These are phyloP conservation scores for Argyresthia albistria DNA, from an alignment of 2,888 invertebrate genomes.

Conservation along the genomic window DNA sequence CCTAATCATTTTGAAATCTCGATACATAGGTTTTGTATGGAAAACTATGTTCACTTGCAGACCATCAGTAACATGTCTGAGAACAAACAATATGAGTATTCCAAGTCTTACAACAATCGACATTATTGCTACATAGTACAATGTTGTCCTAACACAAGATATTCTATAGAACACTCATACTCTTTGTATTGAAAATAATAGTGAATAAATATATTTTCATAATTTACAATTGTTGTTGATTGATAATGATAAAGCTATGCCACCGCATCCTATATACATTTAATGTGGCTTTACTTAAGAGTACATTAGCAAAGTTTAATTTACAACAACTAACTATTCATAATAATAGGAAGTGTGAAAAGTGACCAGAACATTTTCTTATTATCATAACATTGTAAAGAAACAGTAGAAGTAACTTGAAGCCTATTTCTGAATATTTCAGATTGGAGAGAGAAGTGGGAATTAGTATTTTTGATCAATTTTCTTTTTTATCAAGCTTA, in stretches of 20 bases:
- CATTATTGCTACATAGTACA: not conserved
- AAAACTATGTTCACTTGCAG: not conserved
- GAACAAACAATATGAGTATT: not conserved
- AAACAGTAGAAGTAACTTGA: not conserved
- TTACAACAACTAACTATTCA: constrained; percentile 29
- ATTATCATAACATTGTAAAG: constrained; percentile 13
- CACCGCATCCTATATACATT: constrained; percentile 38
- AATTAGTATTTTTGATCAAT: no score
- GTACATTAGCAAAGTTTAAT: not conserved
- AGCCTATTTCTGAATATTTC: not conserved
- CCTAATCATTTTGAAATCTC: constrained; percentile 58
- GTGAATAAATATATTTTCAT: constrained; percentile 34
- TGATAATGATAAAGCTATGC: constrained; percentile 23
- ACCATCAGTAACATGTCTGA: not conserved
- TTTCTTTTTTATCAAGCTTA: no score
- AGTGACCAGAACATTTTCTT: constrained; percentile 50
- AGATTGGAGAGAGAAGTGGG: not conserved
- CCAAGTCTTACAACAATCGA: not conserved
- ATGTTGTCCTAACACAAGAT: not conserved
- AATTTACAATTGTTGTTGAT: constrained; percentile 25
- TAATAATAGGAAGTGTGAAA: constrained; percentile 38
- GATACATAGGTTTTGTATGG: constrained; percentile 23
- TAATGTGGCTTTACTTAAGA: constrained; percentile 21
- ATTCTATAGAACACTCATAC: not conserved
- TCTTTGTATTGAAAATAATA: not conserved